A percentile compares a stretch with the other conserved stretches of the same genome.
These are phyloP conservation scores for Masticophis lateralis DNA, from an alignment of 2,797 vertebrate genomes.

Conservation along the genomic window DNA sequence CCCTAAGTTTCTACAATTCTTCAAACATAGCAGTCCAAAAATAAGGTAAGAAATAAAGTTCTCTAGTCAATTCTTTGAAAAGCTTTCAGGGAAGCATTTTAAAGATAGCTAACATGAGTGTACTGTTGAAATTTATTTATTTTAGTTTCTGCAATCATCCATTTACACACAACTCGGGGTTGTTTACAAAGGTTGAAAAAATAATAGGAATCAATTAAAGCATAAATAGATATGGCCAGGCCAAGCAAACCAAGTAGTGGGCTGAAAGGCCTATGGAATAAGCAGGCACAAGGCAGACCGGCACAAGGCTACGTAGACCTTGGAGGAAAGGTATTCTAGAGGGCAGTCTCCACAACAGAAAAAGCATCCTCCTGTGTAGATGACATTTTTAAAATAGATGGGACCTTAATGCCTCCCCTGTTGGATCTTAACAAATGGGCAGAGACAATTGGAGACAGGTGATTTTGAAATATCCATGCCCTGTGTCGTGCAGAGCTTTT, in stretches of 20 bases:
- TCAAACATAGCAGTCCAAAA: constrained; percentile 96
- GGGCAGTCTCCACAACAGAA: neutral
- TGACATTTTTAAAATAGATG: neutral
- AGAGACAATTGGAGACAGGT: neutral
- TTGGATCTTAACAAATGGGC: neutral
- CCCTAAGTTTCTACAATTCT: constrained; percentile 96
- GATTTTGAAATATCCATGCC: neutral
- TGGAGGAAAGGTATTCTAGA: neutral
- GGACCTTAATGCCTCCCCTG: neutral
- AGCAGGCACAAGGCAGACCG: neutral
- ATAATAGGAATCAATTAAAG: neutral
- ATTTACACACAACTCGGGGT: neutral
- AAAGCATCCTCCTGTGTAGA: neutral
- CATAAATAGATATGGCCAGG: neutral
- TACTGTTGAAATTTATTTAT: neutral
- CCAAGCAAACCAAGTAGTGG: neutral
- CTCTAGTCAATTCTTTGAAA: neutral
- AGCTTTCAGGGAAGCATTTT: constrained; percentile 3
- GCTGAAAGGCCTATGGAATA: neutral
- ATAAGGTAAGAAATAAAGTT: constrained; percentile 78
- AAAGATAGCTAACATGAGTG: neutral
- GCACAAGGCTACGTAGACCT: neutral
- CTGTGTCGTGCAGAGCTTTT: neutral
- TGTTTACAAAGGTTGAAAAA: neutral
- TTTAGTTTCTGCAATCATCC: neutral